Base-by-base conservation (phyloP, 2,113 vertebrate genomes). In the Ctenodactylus gundi region DNA sequence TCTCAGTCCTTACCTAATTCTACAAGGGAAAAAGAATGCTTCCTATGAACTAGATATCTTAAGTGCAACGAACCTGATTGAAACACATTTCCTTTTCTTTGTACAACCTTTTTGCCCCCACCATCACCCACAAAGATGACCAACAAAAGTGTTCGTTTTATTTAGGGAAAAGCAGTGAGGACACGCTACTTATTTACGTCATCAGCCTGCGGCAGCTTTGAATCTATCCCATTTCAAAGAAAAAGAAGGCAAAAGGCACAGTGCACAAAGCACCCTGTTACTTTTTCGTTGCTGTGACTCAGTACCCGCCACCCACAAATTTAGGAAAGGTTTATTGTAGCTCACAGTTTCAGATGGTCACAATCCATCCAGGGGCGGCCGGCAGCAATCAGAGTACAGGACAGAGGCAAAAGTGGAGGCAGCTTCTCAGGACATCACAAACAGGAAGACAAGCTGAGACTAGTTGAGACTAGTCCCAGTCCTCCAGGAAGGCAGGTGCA, bases 1-100 rank as follows among this genome's bases (percentile, higher is more conserved):
- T 96, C 90, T 96, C 85, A 68, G 51, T 94, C 77, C 92, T 98
- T 93, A 97, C 96, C 94, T 96, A 97, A 97, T 95, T 84, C 44
- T 88, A 81, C 85, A 29, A 96, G 92, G 67, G 95, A 82, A 90
- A 93, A 98, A 97, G 96, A 96, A 93, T 68, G 78, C 44, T 96
- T 97, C 78, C 90, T 90, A 91, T 95, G 96, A 97, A 95, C 81
- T 93, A 95, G 95, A 90, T 51, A 93, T 82, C n/a, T 90, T 53
- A 44, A 60, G 88, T 90, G 89, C 21, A 96, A 80, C 6, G 49
- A 44, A 90, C 82, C 53, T 84, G 78, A 96, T 93, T 95, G 89
- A 65, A 96, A 97, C 87, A 72, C 60, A 75, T 85, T 95, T 97
- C 51, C 75, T 58, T 92, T 97, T 93, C 95, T 93, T 97, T 95